A percentile compares a stretch with the other conserved stretches of the same genome.
Conservation (phyloP, 2,113 vertebrate species). For the Neotragus moschatus region DNA sequence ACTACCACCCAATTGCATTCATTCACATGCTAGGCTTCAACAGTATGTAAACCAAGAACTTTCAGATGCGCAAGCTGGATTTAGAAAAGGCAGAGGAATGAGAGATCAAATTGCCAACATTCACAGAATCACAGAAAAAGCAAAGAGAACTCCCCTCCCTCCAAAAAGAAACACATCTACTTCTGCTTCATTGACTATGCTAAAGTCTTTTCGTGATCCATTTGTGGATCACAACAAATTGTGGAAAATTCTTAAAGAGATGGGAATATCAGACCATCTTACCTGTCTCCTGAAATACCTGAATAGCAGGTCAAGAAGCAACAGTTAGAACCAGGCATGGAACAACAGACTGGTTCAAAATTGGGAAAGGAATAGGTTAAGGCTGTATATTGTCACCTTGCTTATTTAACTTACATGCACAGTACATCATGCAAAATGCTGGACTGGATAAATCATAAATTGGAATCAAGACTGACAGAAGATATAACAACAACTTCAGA, state of each 20-base stretch:
- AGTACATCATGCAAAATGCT: background rate
- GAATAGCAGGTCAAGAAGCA: background rate
- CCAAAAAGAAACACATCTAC: background rate
- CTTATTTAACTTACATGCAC: background rate
- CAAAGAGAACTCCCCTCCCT: background rate
- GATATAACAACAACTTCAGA: background rate
- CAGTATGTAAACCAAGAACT: background rate
- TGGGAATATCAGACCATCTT: background rate
- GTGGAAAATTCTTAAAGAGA: background rate
- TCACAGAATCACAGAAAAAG: background rate
- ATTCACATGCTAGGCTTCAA: background rate
- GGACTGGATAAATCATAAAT: background rate
- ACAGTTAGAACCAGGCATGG: background rate
- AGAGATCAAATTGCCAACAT: background rate
- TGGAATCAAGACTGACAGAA: background rate
- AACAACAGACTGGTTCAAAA: background rate
- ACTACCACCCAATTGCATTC: background rate
- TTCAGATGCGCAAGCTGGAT: background rate
- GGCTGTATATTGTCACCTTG: background rate
- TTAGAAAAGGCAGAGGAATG: background rate
- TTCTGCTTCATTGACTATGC: background rate
- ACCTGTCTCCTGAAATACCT: background rate
- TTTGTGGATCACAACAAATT: background rate
- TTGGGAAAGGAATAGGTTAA: background rate
- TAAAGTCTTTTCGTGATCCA: background rate